phyloP scores from a whole-genome alignment of 2,888 invertebrate genomes.

The Mythimna pallens region DNA sequence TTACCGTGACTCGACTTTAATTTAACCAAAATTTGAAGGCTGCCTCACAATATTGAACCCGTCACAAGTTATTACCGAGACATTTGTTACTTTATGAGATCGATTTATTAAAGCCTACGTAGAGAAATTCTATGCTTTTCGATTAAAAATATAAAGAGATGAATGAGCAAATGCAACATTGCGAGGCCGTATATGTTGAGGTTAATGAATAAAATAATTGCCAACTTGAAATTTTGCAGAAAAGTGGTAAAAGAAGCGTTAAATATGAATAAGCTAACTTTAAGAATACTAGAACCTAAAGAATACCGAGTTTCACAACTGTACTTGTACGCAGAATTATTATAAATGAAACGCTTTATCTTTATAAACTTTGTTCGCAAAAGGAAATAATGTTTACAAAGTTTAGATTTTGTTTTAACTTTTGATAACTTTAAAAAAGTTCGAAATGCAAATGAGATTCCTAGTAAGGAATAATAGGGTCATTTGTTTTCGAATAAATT shows the following conservation, averaged over 20 bases:
- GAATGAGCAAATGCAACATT: constrained; percentile 6
- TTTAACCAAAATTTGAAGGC: constrained; percentile 37
- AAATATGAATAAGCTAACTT: constrained; percentile 29
- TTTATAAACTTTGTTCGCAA: constrained; percentile 39
- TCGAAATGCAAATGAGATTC: constrained; percentile 28
- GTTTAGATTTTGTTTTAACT: constrained; percentile 33
- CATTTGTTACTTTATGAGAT: constrained; percentile 42
- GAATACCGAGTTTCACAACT: constrained; percentile 27
- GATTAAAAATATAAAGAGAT: constrained; percentile 21
- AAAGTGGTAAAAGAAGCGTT: constrained; percentile 2
- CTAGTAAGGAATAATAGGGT: constrained; percentile 4
- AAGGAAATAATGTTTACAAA: constrained; percentile 37
- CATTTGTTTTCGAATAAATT: constrained; percentile 13
- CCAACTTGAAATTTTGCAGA: constrained; percentile 16
- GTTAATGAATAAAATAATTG: constrained; percentile 16
- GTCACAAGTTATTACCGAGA: constrained; percentile 42
- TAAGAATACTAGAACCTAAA: constrained; percentile 13
- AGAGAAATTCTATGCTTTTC: constrained; percentile 25
- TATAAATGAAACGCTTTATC: constrained; percentile 41
- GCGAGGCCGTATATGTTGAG: constrained; percentile 2
- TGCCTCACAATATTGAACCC: constrained; percentile 36
- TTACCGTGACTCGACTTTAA: constrained; percentile 50
- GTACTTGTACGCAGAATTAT: constrained; percentile 44
- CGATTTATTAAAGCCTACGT: constrained; percentile 40
- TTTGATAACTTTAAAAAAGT: constrained; percentile 22